Evolutionary conservation across 2,888 invertebrate genomes (phyloP).

Genomic region (Pollenia amentaria): DNA sequence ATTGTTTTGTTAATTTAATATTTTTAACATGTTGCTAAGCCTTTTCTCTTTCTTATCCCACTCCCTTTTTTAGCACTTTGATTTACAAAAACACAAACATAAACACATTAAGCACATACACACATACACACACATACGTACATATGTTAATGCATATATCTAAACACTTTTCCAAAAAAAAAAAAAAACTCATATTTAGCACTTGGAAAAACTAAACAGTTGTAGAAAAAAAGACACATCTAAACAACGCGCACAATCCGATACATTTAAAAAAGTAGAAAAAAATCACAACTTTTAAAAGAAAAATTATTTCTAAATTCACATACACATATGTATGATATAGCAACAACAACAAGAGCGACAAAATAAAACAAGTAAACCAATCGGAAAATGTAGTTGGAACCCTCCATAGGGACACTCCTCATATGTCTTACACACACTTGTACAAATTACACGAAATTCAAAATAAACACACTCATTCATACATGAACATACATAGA

Average conservation of each 20-base stretch:
- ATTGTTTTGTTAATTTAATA: not conserved
- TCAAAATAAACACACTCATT: not conserved
- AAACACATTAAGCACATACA: not conserved
- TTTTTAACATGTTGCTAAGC: not conserved
- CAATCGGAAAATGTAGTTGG: slow-evolving; percentile 69
- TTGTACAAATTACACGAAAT: not conserved
- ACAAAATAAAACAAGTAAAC: slow-evolving; percentile 66
- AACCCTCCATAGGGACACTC: slow-evolving; percentile 71
- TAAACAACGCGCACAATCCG: slow-evolving; percentile 74
- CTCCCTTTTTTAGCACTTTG: slow-evolving; percentile 12
- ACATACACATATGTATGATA: slow-evolving; percentile 61
- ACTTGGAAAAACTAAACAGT: slow-evolving; percentile 67
- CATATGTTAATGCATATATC: not conserved
- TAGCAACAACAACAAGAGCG: slow-evolving; percentile 31
- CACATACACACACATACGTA: not conserved
- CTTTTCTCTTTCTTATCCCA: slow-evolving; percentile 5
- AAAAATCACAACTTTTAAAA: slow-evolving; percentile 45
- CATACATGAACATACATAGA: not conserved
- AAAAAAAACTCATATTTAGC: slow-evolving; percentile 38
- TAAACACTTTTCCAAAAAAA: slow-evolving; percentile 41
- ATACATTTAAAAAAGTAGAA: slow-evolving; percentile 48
- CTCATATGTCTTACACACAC: slow-evolving; percentile 53
- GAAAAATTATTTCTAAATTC: slow-evolving; percentile 68
- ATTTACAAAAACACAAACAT: not conserved
- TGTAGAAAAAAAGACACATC: slow-evolving; percentile 61